Base-by-base conservation (phyloP, 2,888 invertebrate species). In the Crepidodera aurea region DNA sequence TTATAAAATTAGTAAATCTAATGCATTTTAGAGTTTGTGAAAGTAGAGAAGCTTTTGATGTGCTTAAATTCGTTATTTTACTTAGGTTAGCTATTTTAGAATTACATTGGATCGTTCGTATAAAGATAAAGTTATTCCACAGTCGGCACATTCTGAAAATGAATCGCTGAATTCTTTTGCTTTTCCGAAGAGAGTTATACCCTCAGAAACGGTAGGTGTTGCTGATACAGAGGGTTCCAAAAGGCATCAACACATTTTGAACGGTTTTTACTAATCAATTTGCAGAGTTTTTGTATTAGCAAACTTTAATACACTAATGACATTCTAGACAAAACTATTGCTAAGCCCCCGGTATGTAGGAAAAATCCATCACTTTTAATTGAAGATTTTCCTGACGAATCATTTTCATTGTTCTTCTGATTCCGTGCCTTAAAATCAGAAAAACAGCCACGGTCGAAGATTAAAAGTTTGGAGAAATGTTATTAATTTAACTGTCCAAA, bases 401-500 rank as follows among this genome's bases (percentile, higher is more conserved):
- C 15, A 42, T 42, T 13, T 16, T 54, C 54, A 54, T 18, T 18
- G 54, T 39, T 54, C 13, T 18, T 29, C 19, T 44, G 22, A 44
- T 46, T 54, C 5, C 34, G 18, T 46, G 19, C 29, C 27, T 19
- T 32, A 44, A 42, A 39, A 16, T 34, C 39, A 39, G 42, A 53
- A 51, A 51, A 60, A 60, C 15, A 34, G 16, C 51, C 53, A 27
- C 22, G 51, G 25, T 19, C 39, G 22, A 44, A 54, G 37, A 60
- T 53, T 40, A 51, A 62, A 62, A 42, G 44, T 40, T 42, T 51
- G 29, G 46, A 32, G 46, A 46, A 56, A 51, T 46, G 68, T 69
- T 68, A 70, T 71, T 71, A 70, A 71, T 71, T 66, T 54, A 61
- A 64, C 64, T 69, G 69, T 71, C 69, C 62, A 65, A 64, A 68